A percentile compares a stretch with the other conserved stretches of the same genome.
These are phyloP conservation scores for Microctenopoma lineatum DNA, from an alignment of 2,797 vertebrate species.

Conservation along the genomic window DNA sequence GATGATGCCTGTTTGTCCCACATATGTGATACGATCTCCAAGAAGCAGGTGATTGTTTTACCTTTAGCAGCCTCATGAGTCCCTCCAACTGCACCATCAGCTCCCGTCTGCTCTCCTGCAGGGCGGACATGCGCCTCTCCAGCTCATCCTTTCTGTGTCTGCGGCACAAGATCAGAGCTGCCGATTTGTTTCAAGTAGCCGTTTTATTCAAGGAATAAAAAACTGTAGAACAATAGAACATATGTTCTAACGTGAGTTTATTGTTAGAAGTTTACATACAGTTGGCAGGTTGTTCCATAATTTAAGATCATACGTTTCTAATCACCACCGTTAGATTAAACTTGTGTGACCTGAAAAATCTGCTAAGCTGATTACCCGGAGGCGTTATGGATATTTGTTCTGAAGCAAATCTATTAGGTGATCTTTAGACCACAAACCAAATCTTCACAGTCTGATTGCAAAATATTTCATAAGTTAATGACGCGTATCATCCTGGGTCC, in stretches of 20 bases:
- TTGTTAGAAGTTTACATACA: neutral
- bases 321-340: neutral
- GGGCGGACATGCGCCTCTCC: conserved; percentile 95
- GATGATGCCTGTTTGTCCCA: neutral
- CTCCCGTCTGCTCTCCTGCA: conserved; percentile 96
- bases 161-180: too few species aligned
- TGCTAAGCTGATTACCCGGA: neutral
- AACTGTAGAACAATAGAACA: too few species aligned
- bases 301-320: neutral
- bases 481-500: too few species aligned
- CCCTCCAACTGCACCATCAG: conserved; percentile 98
- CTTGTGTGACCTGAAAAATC: neutral
- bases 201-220: too few species aligned
- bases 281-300: neutral
- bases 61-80: conserved; percentile 98
- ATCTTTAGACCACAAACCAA: too few species aligned
- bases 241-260: too few species aligned
- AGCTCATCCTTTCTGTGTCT: conserved; percentile 93
- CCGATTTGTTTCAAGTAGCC: neutral
- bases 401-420: neutral
- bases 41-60: conserved; percentile 53
- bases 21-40: neutral
- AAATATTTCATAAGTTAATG: neutral
- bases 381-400: neutral
- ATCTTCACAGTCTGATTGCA: neutral